phyloP scores from a whole-genome alignment of 2,113 vertebrate species.

The Myxocyprinus asiaticus region DNA sequence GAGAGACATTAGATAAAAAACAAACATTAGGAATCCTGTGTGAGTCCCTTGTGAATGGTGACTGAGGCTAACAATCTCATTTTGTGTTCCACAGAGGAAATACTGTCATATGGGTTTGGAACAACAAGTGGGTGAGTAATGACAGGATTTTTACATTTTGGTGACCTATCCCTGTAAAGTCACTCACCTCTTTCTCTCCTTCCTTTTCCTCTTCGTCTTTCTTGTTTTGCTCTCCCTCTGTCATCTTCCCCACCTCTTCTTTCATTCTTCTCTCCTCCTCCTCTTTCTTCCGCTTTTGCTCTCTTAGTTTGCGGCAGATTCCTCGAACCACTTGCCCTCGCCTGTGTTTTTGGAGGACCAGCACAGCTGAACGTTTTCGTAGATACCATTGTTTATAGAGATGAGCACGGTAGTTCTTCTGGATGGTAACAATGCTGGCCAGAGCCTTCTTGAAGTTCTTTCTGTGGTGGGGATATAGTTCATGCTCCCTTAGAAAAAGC shows the following conservation, averaged over 20 bases:
- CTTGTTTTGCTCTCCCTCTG: slow-evolving; percentile 40
- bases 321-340: slow-evolving; percentile 82
- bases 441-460: slow-evolving; percentile 82
- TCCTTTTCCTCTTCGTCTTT: neutral
- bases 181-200: no score
- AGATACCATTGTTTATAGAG: slow-evolving; percentile 74
- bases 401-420: slow-evolving; percentile 83
- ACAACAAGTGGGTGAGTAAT: no score
- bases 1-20: no score
- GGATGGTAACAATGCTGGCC: slow-evolving; percentile 77
- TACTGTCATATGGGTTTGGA: no score
- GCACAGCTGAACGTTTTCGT: slow-evolving; percentile 69
- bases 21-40: no score
- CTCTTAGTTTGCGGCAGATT: slow-evolving; percentile 73
- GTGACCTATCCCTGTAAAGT: no score
- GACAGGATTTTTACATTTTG: no score
- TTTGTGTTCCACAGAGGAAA: no score
- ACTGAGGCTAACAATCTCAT: no score
- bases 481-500: neutral
- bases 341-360: slow-evolving; percentile 84
- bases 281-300: slow-evolving; percentile 69
- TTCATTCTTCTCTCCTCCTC: slow-evolving; percentile 69
- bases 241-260: slow-evolving; percentile 64
- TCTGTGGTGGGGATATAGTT: slow-evolving; percentile 63
- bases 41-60: no score